These are phyloP conservation scores for Sturnus vulgaris DNA, from an alignment of 2,113 vertebrate genomes.

Conservation along the genomic window DNA sequence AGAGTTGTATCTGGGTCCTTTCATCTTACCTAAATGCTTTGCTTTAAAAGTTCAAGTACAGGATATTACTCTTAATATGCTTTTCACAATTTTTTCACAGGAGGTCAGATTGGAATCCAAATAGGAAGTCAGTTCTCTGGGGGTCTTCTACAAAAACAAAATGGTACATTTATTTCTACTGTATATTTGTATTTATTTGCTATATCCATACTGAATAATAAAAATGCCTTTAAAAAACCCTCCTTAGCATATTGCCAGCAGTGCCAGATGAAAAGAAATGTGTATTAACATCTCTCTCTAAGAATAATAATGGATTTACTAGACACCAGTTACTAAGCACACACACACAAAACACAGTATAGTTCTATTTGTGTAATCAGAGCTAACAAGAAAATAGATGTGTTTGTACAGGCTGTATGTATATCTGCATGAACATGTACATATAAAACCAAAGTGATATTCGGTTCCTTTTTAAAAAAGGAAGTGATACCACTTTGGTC, in stretches of 20 bases:
- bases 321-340: background rate
- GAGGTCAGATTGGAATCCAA: background rate
- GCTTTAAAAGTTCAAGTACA: background rate
- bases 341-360: background rate
- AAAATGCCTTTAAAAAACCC: background rate
- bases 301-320: background rate
- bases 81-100: background rate
- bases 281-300: background rate
- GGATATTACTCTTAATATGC: background rate
- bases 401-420: background rate
- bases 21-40: background rate
- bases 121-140: background rate
- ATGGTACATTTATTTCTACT: background rate
- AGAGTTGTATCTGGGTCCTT: background rate
- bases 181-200: background rate
- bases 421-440: background rate
- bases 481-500: background rate
- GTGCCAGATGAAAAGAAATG: background rate
- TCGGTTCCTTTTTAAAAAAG: background rate
- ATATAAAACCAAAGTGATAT: background rate
- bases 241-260: background rate
- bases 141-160: background rate
- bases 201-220: background rate
- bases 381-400: background rate
- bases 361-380: background rate